Evolutionary conservation across 2,888 invertebrate species (phyloP).

Genomic region (Ormia ochracea): DNA sequence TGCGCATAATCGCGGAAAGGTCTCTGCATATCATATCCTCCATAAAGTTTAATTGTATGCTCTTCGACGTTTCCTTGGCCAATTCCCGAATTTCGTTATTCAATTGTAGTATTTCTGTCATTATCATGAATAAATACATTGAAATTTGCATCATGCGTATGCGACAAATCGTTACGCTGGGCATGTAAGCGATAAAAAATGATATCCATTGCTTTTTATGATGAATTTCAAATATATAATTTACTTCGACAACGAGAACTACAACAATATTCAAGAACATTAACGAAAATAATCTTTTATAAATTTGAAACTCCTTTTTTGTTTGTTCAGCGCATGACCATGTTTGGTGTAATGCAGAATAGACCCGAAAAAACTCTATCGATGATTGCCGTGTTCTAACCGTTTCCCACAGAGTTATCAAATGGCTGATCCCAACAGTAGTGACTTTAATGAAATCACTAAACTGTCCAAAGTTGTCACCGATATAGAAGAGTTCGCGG

Average conservation of each 20-base stretch:
- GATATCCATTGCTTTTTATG: slow-evolving; percentile 27
- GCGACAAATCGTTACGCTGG: slow-evolving; percentile 55
- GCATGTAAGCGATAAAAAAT: slow-evolving; percentile 55
- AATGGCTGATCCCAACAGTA: slow-evolving; percentile 41
- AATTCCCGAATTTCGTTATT: slow-evolving; percentile 50
- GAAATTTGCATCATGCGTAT: slow-evolving; percentile 57
- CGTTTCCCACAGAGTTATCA: slow-evolving; percentile 53
- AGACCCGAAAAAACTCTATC: slow-evolving; percentile 44
- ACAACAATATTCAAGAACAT: not conserved
- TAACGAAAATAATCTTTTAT: slow-evolving; percentile 34
- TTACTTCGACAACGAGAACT: slow-evolving; percentile 34
- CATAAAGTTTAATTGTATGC: not conserved
- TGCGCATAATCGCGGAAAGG: slow-evolving; percentile 44
- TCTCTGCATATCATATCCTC: slow-evolving; percentile 44
- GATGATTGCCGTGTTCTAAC: slow-evolving; percentile 9
- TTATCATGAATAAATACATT: slow-evolving; percentile 59
- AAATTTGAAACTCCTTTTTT: slow-evolving; percentile 22
- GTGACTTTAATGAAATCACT: slow-evolving; percentile 59
- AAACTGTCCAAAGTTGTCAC: slow-evolving; percentile 60
- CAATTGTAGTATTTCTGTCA: slow-evolving; percentile 53
- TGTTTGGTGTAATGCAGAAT: slow-evolving; percentile 43
- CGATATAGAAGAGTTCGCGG: slow-evolving; percentile 36
- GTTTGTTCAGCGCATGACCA: slow-evolving; percentile 21
- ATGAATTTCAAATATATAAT: slow-evolving; percentile 33
- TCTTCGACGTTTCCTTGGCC: not conserved